phyloP scores from a whole-genome alignment of 2,113 vertebrate genomes.

The Dicrurus megarhynchus region DNA sequence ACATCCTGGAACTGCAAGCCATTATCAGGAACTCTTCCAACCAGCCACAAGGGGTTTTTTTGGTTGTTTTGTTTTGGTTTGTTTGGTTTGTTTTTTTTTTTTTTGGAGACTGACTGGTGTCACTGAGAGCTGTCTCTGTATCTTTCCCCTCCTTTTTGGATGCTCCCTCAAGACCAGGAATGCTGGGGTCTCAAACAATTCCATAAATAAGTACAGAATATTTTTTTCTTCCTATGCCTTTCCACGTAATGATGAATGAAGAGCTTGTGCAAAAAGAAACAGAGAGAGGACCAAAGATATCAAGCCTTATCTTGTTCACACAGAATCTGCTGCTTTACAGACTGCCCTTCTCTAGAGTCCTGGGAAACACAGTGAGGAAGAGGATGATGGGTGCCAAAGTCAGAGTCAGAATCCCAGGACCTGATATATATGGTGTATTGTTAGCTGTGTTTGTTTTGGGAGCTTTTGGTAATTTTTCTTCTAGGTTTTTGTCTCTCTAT shows the following conservation, averaged over 20 bases:
- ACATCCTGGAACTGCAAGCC: background rate
- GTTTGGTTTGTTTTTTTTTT: background rate
- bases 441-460: constrained; percentile 44
- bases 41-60: background rate
- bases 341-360: background rate
- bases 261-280: background rate
- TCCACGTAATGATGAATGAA: background rate
- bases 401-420: constrained; percentile 59
- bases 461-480: constrained; percentile 56
- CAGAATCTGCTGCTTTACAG: background rate
- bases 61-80: background rate
- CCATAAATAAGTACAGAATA: background rate
- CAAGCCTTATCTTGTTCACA: background rate
- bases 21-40: background rate
- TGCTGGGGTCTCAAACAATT: background rate
- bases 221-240: background rate
- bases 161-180: background rate
- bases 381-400: constrained; percentile 7
- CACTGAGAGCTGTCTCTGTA: background rate
- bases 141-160: background rate
- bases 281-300: background rate
- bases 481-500: constrained; percentile 55
- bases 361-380: constrained; percentile 15
- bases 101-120: background rate
- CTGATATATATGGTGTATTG: constrained; percentile 30